These are phyloP conservation scores for Umimayanthus chanpuru DNA, from an alignment of 92 coral and sea anemone genomes.

Conservation along the genomic window DNA sequence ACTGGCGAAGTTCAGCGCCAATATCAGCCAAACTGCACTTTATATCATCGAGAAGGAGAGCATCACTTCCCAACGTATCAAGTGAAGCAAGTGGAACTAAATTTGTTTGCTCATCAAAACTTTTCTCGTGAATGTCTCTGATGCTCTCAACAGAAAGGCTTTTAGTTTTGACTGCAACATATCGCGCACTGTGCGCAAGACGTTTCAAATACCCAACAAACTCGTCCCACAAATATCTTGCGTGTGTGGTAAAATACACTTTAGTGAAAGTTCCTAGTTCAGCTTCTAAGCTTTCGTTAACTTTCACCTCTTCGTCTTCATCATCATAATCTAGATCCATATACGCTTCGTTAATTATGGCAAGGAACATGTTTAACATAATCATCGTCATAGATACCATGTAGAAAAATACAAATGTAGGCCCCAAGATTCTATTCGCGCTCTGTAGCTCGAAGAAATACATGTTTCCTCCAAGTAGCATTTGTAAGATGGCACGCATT, in stretches of 20 bases:
- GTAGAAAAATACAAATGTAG: constrained; percentile 66
- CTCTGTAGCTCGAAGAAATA: constrained; percentile 66
- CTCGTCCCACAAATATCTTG: neutral
- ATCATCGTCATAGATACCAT: constrained; percentile 76
- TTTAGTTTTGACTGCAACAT: neutral
- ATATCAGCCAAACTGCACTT: constrained; percentile 1
- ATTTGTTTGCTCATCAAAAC: neutral
- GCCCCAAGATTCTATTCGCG: constrained; percentile 60
- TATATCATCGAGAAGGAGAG: neutral
- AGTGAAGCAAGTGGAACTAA: constrained; percentile 1
- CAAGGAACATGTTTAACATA: constrained; percentile 82
- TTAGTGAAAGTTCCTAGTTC: constrained; percentile 68
- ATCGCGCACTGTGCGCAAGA: neutral
- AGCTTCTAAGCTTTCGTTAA: constrained; percentile 63
- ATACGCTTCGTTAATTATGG: constrained; percentile 75
- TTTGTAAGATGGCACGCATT: constrained; percentile 68
- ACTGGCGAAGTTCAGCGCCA: constrained; percentile 9
- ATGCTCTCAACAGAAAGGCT: neutral
- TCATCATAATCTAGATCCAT: constrained; percentile 12
- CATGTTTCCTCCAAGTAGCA: constrained; percentile 87
- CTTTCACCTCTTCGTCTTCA: constrained; percentile 51
- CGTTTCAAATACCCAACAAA: neutral
- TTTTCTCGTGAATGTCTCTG: neutral
- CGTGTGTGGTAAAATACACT: constrained; percentile 39
- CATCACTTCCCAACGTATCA: neutral